Evolutionary conservation across 1,140 invertebrate species (phyloP).

Genomic region (Pantala flavescens): DNA sequence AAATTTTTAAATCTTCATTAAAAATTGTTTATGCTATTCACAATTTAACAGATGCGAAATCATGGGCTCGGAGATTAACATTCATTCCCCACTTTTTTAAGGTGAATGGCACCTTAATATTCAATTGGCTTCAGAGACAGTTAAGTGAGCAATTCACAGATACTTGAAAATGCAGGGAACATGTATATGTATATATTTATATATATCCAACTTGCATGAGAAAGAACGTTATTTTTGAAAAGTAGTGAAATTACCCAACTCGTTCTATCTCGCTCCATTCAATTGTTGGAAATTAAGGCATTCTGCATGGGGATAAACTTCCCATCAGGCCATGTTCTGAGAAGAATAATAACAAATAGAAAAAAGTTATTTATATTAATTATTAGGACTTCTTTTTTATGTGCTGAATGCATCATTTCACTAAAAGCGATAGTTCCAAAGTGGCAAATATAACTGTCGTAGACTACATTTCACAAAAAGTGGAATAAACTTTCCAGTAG

Average conservation of each 20-base stretch:
- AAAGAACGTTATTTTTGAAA: slow-evolving; percentile 14
- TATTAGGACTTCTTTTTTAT: slow-evolving; percentile 6
- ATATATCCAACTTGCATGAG: slow-evolving; percentile 10
- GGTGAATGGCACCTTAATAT: background rate
- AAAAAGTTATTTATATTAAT: background rate
- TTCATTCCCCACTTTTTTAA: background rate
- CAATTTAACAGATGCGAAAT: background rate
- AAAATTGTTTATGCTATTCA: slow-evolving; percentile 1
- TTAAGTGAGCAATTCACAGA: slow-evolving; percentile 26
- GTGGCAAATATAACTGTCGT: background rate
- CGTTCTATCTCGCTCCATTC: background rate
- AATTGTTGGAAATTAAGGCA: background rate
- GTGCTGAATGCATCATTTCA: slow-evolving; percentile 1
- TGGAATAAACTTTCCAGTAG: background rate
- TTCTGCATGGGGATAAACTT: background rate
- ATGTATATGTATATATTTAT: slow-evolving; percentile 18
- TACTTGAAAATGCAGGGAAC: slow-evolving; percentile 18
- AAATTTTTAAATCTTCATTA: background rate
- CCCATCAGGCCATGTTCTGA: background rate
- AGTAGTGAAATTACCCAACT: background rate
- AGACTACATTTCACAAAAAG: slow-evolving; percentile 6
- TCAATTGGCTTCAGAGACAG: background rate
- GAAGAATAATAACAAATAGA: background rate
- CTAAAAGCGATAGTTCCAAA: slow-evolving; percentile 9
- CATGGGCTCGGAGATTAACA: background rate